Base-by-base conservation (phyloP, 2,113 vertebrate genomes). In the Corydoras sp. region DNA sequence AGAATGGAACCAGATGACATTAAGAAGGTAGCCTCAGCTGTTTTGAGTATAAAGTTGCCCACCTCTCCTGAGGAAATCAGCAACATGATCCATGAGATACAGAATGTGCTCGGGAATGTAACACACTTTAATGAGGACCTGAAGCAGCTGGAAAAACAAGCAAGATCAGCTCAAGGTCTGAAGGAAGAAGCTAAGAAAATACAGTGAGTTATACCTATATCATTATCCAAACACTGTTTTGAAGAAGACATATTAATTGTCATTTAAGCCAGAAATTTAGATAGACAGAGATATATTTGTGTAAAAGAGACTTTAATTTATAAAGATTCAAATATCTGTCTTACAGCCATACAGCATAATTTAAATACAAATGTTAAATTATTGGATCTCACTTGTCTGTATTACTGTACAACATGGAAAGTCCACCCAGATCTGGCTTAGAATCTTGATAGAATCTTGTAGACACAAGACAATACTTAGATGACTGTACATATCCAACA, bases 21-120 rank as follows among this genome's bases (percentile, higher is more conserved):
- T 10, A 88, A 95, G 72, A 93, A 88, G 68, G 82, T 94, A 76
- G 88, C 90, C 29, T 88, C 78, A 68, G 77, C 64, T 0, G 88
- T 94, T 15, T 83, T 95, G 75, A 83, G 80, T 30, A 90, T 93
- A 81, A 84, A 86, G 56, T 74, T 94, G 62, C 86, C 90, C 14
- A 55, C 62, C 15, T 85, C 85, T 3, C 83, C 86, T 0, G 83
- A 73, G 76, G 86, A 92, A 60, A 84, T 93, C 73, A 82, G 5
- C 0, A 70, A 76, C 30, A 83, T 89, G 84, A 87, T 93, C 69
- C 53, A 80, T 49, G 84, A 89, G 65, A 88, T 93, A 81, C 75
- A 76, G 62, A 81, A 77, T 49, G 53, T 88, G 24, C 50, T 81
- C 24, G 79, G 70, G 5, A 86, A 86, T 14, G 78, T 83, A 76